These are phyloP conservation scores for Gymnocypris eckloni DNA, from an alignment of 2,797 vertebrate genomes.

Conservation along the genomic window DNA sequence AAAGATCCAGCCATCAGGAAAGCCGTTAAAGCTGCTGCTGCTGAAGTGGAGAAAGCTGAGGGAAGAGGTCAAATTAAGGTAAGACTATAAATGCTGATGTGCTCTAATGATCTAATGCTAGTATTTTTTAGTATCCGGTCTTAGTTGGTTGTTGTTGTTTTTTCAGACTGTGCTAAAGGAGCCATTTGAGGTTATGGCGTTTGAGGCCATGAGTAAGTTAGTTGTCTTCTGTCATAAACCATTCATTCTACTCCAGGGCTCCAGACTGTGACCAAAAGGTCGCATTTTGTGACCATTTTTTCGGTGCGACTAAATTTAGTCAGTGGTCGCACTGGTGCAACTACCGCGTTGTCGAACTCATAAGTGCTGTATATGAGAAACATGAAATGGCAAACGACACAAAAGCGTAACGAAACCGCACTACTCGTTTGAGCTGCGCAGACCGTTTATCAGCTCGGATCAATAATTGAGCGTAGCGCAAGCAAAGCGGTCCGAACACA, in stretches of 20 bases:
- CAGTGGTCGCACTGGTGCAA: too few relatives aligned
- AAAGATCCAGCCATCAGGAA: conserved; percentile 74
- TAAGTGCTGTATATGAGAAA: too few relatives aligned
- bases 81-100: not conserved
- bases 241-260: not conserved
- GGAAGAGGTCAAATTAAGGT: conserved; percentile 81
- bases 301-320: too few relatives aligned
- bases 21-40: conserved; percentile 70
- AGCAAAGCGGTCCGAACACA: too few relatives aligned
- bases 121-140: not conserved
- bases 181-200: conserved; percentile 74
- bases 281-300: too few relatives aligned
- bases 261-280: too few relatives aligned
- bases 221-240: not conserved
- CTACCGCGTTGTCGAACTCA: too few relatives aligned
- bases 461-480: too few relatives aligned
- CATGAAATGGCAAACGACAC: too few relatives aligned
- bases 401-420: too few relatives aligned
- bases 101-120: not conserved
- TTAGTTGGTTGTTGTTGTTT: not conserved
- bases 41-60: conserved; percentile 72
- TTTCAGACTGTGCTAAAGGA: conserved; percentile 79
- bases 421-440: too few relatives aligned
- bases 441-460: too few relatives aligned
- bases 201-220: conserved; percentile 79